Conservation (phyloP, 2,113 vertebrate species). For the Carassius gibelio region DNA sequence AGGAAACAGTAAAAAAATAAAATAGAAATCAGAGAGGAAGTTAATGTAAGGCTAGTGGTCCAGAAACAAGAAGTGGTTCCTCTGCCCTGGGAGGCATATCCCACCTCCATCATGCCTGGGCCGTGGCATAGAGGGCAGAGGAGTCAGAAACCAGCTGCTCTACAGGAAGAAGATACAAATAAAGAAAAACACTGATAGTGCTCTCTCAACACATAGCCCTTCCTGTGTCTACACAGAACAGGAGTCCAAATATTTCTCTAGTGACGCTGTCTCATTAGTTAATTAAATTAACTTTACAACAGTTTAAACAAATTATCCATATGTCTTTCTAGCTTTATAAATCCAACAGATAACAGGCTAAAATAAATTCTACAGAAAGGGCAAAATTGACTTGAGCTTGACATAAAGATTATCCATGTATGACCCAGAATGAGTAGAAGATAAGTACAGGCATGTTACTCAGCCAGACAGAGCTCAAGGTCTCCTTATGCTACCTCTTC, state of each 20-base stretch:
- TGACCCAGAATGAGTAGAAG: too few species aligned
- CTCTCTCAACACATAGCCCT: constrained; percentile 65
- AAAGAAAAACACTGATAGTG: constrained; percentile 76
- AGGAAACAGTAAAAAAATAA: too few species aligned
- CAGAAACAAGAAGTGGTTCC: constrained; percentile 60
- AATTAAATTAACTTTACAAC: constrained; percentile 11
- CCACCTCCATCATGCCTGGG: background rate
- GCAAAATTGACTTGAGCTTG: too few species aligned
- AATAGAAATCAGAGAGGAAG: constrained; percentile 41
- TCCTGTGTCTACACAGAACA: constrained; percentile 74
- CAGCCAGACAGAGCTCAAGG: too few species aligned
- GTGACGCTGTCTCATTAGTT: constrained; percentile 24
- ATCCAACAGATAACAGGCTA: background rate
- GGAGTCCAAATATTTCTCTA: constrained; percentile 48
- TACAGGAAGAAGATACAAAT: constrained; percentile 74
- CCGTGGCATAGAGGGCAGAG: constrained; percentile 65
- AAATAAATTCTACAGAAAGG: background rate
- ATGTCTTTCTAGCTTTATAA: background rate
- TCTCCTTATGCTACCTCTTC: too few species aligned
- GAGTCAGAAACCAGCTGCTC: constrained; percentile 75
- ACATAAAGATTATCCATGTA: too few species aligned
- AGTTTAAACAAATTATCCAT: background rate
- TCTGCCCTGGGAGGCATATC: constrained; percentile 34
- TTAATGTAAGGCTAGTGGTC: constrained; percentile 34
- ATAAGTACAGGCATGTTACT: too few species aligned